These are phyloP conservation scores for Odontothrips loti DNA, from an alignment of 2,888 invertebrate species.

Conservation along the genomic window DNA sequence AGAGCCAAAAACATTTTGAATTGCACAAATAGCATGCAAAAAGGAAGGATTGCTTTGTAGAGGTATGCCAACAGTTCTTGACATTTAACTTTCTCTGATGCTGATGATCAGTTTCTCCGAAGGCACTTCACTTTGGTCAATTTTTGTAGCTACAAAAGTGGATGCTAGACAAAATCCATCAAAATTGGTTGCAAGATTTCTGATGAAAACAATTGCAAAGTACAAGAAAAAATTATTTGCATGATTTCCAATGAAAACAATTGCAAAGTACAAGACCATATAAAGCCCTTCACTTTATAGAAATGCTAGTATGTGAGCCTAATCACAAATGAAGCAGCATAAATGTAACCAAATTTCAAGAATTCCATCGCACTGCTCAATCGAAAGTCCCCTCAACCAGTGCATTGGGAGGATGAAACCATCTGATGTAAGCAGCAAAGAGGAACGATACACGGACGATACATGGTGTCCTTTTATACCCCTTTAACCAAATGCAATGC, in stretches of 20 bases:
- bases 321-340: background rate
- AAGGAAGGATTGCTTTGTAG: background rate
- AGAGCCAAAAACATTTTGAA: background rate
- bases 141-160: background rate
- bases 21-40: background rate
- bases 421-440: too few species aligned
- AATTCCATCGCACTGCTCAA: too few species aligned
- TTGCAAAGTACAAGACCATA: background rate
- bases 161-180: background rate
- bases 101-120: background rate
- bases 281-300: background rate
- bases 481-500: background rate
- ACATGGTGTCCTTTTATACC: too few species aligned
- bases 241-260: background rate
- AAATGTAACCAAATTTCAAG: too few species aligned
- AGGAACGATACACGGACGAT: too few species aligned
- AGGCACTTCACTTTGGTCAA: conserved; percentile 22
- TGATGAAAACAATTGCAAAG: background rate
- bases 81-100: background rate
- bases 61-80: background rate
- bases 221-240: background rate
- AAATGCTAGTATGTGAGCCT: background rate
- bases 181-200: background rate
- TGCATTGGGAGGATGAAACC: too few species aligned
- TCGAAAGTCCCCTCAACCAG: too few species aligned